Conservation (phyloP, 1,140 invertebrate genomes). For the Triops longicaudatus region DNA sequence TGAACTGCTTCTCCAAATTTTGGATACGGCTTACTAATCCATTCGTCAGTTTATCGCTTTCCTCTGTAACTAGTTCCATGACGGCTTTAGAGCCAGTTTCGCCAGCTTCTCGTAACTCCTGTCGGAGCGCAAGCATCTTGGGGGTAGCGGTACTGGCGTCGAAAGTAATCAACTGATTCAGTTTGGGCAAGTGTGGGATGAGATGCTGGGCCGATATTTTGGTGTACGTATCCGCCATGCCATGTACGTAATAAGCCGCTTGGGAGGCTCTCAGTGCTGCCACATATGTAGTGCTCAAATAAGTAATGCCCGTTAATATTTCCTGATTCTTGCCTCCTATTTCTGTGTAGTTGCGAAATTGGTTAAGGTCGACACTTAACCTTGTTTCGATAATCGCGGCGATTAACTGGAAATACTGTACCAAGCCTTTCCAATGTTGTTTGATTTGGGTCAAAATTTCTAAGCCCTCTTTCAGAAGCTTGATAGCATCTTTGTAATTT, state of each 20-base stretch:
- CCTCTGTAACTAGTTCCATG: constrained; percentile 15
- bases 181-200: not conserved
- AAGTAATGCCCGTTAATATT: not conserved
- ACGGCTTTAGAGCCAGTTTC: not conserved
- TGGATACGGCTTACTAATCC: not conserved
- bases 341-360: not conserved
- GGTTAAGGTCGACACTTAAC: not conserved
- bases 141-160: not conserved
- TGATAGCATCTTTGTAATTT: constrained; percentile 17
- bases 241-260: constrained; percentile 19
- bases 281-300: not conserved
- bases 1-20: not conserved
- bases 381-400: not conserved
- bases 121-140: not conserved
- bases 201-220: constrained; percentile 19
- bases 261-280: constrained; percentile 21
- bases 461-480: constrained; percentile 18
- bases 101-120: not conserved
- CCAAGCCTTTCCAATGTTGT: constrained; percentile 22
- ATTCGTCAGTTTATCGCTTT: not conserved
- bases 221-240: constrained; percentile 18
- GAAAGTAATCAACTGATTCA: constrained; percentile 20
- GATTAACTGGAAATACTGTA: constrained; percentile 20
- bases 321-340: not conserved
- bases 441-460: not conserved